Conservation (phyloP, 2,888 invertebrate species). For the Sesamia inferens region DNA sequence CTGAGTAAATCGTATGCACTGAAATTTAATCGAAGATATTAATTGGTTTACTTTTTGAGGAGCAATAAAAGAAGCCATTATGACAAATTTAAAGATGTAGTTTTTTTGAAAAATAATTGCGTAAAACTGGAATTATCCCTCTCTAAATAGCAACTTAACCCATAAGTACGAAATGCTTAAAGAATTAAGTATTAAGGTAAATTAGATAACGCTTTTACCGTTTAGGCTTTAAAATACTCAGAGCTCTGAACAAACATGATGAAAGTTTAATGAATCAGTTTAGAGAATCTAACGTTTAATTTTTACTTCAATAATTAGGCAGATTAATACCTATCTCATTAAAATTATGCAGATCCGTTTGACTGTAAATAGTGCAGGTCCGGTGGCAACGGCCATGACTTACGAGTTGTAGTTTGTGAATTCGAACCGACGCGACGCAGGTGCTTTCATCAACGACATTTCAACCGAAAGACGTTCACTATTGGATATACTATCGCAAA, state of each 20-base stretch:
- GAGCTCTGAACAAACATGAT: background rate
- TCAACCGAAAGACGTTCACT: no score
- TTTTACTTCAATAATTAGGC: background rate
- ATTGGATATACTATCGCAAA: no score
- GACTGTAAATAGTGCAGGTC: no score
- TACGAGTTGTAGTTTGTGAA: background rate
- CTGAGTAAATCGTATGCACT: slow-evolving; percentile 21
- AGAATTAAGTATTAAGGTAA: no score
- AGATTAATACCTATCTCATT: background rate
- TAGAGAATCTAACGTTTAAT: background rate
- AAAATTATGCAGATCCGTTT: background rate
- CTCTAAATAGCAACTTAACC: background rate
- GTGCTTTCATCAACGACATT: background rate
- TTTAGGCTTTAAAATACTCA: background rate
- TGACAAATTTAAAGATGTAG: slow-evolving; percentile 9
- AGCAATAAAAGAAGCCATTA: slow-evolving; percentile 10
- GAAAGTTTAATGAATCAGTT: background rate
- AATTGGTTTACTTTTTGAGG: slow-evolving; percentile 29
- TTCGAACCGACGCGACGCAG: background rate
- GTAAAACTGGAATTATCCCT: background rate
- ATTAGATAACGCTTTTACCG: background rate
- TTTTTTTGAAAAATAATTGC: slow-evolving; percentile 14
- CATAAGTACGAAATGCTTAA: background rate
- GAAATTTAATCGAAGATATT: slow-evolving; percentile 38
- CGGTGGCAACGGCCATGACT: background rate